Evolutionary conservation across 2,888 invertebrate genomes (phyloP).

Genomic region (Leucoma salicis): DNA sequence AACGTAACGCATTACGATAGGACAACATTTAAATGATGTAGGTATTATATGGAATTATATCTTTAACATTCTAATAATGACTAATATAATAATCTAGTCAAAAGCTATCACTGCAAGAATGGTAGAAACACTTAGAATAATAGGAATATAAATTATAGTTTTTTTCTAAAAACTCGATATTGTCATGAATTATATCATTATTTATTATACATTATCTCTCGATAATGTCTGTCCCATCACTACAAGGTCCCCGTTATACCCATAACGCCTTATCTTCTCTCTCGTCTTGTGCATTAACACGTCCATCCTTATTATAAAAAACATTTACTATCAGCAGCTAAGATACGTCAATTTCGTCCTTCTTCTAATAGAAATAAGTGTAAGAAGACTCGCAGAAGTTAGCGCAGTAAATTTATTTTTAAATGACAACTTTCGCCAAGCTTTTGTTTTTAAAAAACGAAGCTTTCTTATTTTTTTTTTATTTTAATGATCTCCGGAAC

Average conservation of each 20-base stretch:
- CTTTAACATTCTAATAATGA: no score
- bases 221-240: slow-evolving; percentile 28
- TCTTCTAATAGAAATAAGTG: slow-evolving; percentile 4
- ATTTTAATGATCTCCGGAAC: background rate
- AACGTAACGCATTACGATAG: no score
- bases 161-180: no score
- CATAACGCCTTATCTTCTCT: slow-evolving; percentile 62
- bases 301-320: slow-evolving; percentile 67
- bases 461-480: background rate
- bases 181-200: no score
- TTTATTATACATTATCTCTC: background rate
- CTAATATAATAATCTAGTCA: no score
- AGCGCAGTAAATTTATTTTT: slow-evolving; percentile 9
- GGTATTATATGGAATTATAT: no score
- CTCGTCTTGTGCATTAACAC: slow-evolving; percentile 69
- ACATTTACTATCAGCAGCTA: slow-evolving; percentile 20
- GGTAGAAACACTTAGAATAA: no score
- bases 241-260: slow-evolving; percentile 45
- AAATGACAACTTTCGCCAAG: slow-evolving; percentile 28
- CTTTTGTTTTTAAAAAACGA: slow-evolving; percentile 20
- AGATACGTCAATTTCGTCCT: slow-evolving; percentile 11
- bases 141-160: no score
- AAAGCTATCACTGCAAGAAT: no score
- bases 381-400: background rate
- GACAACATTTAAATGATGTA: no score